Evolutionary conservation across 2,797 vertebrate species (phyloP).

Genomic region (Cynopterus sphinx): DNA sequence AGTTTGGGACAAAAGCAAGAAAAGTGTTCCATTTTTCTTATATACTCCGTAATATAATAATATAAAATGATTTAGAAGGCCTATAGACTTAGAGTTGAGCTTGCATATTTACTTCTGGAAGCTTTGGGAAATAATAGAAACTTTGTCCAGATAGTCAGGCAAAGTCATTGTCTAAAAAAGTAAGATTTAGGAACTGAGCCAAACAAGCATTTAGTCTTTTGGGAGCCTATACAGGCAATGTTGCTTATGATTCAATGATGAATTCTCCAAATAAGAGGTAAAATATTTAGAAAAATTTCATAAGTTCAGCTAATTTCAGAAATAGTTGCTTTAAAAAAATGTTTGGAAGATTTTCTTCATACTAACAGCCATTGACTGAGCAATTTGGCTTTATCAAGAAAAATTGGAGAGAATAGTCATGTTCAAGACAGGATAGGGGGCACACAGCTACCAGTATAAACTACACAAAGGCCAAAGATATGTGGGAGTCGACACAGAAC

Average conservation of each 20-base stretch:
- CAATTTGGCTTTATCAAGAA: neutral
- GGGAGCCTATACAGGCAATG: neutral
- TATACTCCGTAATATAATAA: neutral
- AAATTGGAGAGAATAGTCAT: neutral
- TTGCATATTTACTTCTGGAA: neutral
- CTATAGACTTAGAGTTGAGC: neutral
- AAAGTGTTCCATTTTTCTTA: neutral
- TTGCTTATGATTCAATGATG: neutral
- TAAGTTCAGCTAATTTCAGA: neutral
- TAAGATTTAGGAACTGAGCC: neutral
- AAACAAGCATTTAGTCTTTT: neutral
- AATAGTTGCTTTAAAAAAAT: neutral
- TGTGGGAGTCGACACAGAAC: neutral
- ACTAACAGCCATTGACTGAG: neutral
- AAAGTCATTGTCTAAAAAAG: neutral
- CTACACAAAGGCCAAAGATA: neutral
- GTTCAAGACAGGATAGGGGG: neutral
- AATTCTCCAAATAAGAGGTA: neutral
- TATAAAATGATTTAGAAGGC: neutral
- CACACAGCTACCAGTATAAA: neutral
- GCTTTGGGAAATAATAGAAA: neutral
- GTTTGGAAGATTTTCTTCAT: neutral
- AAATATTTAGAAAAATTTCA: neutral
- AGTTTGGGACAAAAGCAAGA: neutral
- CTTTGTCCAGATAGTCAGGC: neutral